phyloP scores from a whole-genome alignment of 2,888 invertebrate genomes.

The Sinodicranocentrus sp. region DNA sequence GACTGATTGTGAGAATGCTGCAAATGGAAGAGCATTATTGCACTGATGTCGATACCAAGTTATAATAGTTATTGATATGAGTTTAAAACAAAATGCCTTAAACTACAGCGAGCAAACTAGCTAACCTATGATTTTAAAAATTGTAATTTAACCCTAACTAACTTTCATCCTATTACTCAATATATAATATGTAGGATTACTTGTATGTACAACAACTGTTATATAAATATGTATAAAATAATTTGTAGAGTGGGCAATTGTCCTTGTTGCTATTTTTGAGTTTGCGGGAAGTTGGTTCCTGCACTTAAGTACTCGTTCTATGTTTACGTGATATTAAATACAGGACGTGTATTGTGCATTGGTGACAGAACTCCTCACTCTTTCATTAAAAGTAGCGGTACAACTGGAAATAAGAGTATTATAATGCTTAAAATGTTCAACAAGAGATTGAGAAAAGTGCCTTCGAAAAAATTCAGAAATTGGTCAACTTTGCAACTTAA shows the following conservation, averaged over 20 bases:
- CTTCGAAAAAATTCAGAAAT: background rate
- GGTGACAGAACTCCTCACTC: too few relatives aligned
- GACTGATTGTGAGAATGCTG: constrained; percentile 28
- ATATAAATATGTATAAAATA: too few relatives aligned
- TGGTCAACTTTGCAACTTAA: background rate
- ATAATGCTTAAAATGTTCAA: background rate
- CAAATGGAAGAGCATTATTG: background rate
- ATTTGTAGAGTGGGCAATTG: too few relatives aligned
- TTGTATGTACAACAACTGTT: too few relatives aligned
- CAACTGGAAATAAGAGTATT: constrained; percentile 3
- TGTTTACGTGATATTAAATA: too few relatives aligned
- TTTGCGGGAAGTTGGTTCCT: too few relatives aligned
- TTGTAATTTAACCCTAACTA: too few relatives aligned
- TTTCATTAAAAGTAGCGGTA: background rate
- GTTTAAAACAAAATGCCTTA: constrained; percentile 7
- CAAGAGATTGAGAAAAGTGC: constrained; percentile 46
- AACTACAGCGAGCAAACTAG: background rate
- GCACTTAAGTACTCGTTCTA: too few relatives aligned
- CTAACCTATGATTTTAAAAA: background rate
- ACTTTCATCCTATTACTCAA: too few relatives aligned
- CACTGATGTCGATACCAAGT: constrained; percentile 40
- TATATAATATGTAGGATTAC: too few relatives aligned
- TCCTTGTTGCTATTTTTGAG: too few relatives aligned
- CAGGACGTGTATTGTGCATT: too few relatives aligned
- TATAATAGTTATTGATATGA: background rate